Evolutionary conservation across 2,888 invertebrate genomes (phyloP), one percentile per base, ranked within the genome.

Genomic region (Crepidodera aurea): DNA sequence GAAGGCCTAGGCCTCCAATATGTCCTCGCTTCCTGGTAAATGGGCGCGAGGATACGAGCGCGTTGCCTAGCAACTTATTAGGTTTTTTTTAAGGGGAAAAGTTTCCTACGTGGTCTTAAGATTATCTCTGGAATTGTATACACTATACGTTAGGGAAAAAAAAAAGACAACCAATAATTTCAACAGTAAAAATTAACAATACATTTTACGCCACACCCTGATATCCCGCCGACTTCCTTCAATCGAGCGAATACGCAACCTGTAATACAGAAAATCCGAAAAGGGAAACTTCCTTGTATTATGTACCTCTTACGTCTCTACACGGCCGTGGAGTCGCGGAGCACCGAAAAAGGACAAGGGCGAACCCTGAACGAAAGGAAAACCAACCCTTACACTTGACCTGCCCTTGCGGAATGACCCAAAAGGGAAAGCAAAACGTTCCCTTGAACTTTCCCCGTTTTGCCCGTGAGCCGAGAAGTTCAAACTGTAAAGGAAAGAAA

Each of bases 371-470:
- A 10, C 48, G 8, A n/a, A 34, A 29, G 48, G 29, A 53, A 62
- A 57, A 51, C 46, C 29, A 57, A 57, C 16, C 55, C 44, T 16
- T 42, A 55, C 54, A 62, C 64, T 62, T 64, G 64, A 66, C 66
- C 64, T 64, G 64, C 60, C 64, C 66, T 64, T 66, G 60, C 59
- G 15, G 32, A 62, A 56, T 58, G 51, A 53, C 42, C 57, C 37
- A 42, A 66, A 54, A 67, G 67, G 56, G 63, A 68, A 70, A 66
- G 50, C 59, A 22, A 25, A 50, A 44, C 44, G 57, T 69, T 69
- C 62, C 70, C 70, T 69, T 70, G 70, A 70, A 69, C 70, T 69
- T 51, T 63, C 56, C 58, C 59, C 40, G 57, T 55, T 51, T 56
- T 10, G 39, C 32, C 39, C 19, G 27, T 16, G 46, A 46, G 16